Percentiles rank a stretch among this genome's conserved stretches.
Evolutionary conservation across 2,113 vertebrate genomes (phyloP).

Genomic region (Phalacrocorax carbo): DNA sequence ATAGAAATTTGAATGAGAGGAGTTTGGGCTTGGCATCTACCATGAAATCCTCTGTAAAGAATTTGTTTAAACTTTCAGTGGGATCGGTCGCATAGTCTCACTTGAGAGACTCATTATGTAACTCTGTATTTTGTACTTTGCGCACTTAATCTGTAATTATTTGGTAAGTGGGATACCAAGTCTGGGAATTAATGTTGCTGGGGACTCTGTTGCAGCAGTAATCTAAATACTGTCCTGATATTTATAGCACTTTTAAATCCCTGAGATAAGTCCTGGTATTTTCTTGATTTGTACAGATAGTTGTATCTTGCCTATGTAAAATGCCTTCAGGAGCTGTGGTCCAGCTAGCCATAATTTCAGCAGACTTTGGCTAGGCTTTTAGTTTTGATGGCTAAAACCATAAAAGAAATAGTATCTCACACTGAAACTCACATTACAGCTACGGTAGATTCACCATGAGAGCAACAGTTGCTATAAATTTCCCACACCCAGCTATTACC

Average conservation of each 20-base stretch:
- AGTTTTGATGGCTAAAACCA: not conserved
- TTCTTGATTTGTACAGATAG: not conserved
- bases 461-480: not conserved
- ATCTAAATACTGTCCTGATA: slow-evolving; percentile 47
- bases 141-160: slow-evolving; percentile 46
- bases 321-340: not conserved
- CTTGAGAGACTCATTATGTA: slow-evolving; percentile 20
- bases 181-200: slow-evolving; percentile 50
- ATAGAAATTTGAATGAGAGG: not conserved
- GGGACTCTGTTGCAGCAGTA: slow-evolving; percentile 5
- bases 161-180: slow-evolving; percentile 42
- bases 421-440: not conserved
- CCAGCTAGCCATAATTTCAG: not conserved
- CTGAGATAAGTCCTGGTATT: not conserved
- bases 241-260: slow-evolving; percentile 35
- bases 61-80: not conserved
- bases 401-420: not conserved
- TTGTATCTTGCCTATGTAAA: not conserved
- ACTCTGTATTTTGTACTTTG: slow-evolving; percentile 1
- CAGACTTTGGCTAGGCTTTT: not conserved
- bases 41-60: not conserved
- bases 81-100: not conserved
- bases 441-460: not conserved
- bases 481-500: not conserved
- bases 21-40: not conserved